These are phyloP conservation scores for Rhopilema esculentum DNA, from an alignment of 30 jellyfish, hydroid and myxozoan species.

Conservation along the genomic window DNA sequence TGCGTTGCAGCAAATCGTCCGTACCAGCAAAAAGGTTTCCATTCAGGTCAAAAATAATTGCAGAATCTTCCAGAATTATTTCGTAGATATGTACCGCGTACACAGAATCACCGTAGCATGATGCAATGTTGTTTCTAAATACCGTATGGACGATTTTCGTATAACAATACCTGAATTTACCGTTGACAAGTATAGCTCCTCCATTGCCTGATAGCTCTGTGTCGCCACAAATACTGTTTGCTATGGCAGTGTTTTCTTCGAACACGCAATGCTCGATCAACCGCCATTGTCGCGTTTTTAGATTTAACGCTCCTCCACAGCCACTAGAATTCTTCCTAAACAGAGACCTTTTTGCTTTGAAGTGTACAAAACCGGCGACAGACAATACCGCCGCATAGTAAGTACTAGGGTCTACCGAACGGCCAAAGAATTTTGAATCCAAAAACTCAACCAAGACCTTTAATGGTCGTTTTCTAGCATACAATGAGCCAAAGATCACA, in stretches of 20 bases:
- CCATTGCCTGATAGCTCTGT: not conserved
- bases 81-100: not conserved
- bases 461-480: not conserved
- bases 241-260: not conserved
- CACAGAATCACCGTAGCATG: not conserved
- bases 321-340: not conserved
- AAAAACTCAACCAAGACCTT: not conserved
- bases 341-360: not conserved
- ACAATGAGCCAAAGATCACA: not conserved
- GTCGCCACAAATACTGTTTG: not conserved
- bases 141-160: not conserved
- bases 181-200: conserved; percentile 4
- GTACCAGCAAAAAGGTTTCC: not conserved
- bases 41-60: not conserved
- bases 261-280: not conserved
- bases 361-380: not conserved
- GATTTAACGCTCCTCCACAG: conserved; percentile 1
- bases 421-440: not conserved
- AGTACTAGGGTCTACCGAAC: not conserved
- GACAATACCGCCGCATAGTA: not conserved
- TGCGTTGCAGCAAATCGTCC: not conserved
- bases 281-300: not conserved
- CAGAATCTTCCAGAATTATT: not conserved
- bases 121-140: not conserved
- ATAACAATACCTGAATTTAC: no score